A percentile compares a stretch with the other conserved stretches of the same genome.
phyloP scores from a whole-genome alignment of 1,140 invertebrate species.

The Neoseiulus cucumeris region DNA sequence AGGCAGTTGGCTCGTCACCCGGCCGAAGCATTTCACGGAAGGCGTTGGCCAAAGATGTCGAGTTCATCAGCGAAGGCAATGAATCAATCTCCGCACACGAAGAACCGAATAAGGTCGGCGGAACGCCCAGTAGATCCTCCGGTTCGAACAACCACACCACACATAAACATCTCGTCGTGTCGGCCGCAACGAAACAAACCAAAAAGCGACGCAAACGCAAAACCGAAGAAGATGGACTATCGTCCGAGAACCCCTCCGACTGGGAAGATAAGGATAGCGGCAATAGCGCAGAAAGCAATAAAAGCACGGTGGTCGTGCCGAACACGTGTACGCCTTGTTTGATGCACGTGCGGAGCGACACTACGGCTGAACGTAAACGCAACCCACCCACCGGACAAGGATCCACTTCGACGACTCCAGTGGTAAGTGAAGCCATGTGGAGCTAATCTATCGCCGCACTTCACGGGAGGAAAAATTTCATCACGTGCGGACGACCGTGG shows the following conservation, averaged over 20 bases:
- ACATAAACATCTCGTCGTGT: not conserved
- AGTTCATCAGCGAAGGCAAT: not conserved
- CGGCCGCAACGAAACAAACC: not conserved
- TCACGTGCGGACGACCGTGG: not conserved
- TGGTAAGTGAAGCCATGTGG: not conserved
- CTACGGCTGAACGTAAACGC: not conserved
- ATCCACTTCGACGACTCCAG: not conserved
- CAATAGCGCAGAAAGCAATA: not conserved
- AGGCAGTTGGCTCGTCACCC: not conserved
- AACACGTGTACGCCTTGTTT: not conserved
- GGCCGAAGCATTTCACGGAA: not conserved
- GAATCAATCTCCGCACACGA: slow-evolving; percentile 1
- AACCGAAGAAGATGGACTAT: not conserved
- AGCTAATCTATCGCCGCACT: too few relatives aligned
- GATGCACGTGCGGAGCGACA: not conserved
- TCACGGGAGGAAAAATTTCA: too few relatives aligned
- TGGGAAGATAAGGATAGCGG: not conserved
- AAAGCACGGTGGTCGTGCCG: not conserved
- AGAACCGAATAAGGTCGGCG: not conserved
- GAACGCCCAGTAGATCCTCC: not conserved
- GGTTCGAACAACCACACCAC: not conserved
- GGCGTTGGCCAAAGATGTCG: slow-evolving; percentile 4
- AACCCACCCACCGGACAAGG: not conserved
- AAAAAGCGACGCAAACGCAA: not conserved
- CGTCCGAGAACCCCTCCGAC: not conserved